phyloP scores from a whole-genome alignment of 1,140 invertebrate species.

The Sitophilus oryzae region DNA sequence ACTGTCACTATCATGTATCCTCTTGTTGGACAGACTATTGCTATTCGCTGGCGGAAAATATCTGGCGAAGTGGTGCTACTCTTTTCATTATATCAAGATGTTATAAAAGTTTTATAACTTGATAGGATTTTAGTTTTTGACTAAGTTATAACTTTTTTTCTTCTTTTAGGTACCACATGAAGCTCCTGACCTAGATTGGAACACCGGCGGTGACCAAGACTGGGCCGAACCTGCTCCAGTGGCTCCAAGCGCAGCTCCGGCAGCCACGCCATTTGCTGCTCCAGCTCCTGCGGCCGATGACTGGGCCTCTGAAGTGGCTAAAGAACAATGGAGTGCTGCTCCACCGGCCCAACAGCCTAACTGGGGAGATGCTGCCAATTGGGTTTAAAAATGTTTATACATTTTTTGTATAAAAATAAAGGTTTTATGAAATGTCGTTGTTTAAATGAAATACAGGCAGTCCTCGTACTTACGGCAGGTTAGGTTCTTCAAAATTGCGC shows the following conservation, averaged over 20 bases:
- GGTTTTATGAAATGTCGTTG: no score
- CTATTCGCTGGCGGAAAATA: no score
- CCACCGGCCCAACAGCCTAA: constrained; percentile 30
- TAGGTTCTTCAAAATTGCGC: no score
- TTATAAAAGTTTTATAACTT: no score
- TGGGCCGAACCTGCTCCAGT: constrained; percentile 29
- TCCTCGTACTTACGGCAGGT: no score
- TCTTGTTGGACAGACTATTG: no score
- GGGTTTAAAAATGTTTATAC: constrained; percentile 25
- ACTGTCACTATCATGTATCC: no score
- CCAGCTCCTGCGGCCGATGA: constrained; percentile 31
- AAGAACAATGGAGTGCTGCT: constrained; percentile 36
- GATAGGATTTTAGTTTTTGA: no score
- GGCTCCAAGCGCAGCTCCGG: constrained; percentile 21
- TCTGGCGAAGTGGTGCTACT: no score
- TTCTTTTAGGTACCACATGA: constrained; percentile 28
- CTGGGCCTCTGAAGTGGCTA: constrained; percentile 39
- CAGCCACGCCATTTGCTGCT: constrained; percentile 22
- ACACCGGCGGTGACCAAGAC: constrained; percentile 23
- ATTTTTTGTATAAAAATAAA: background rate
- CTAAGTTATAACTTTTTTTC: no score
- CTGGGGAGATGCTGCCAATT: constrained; percentile 33
- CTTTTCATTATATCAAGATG: no score
- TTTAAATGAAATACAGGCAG: no score
- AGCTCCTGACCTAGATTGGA: constrained; percentile 28